A percentile compares a stretch with the other conserved stretches of the same genome.
phyloP scores from a whole-genome alignment of 2,888 invertebrate species.

The Panorpa germanica region DNA sequence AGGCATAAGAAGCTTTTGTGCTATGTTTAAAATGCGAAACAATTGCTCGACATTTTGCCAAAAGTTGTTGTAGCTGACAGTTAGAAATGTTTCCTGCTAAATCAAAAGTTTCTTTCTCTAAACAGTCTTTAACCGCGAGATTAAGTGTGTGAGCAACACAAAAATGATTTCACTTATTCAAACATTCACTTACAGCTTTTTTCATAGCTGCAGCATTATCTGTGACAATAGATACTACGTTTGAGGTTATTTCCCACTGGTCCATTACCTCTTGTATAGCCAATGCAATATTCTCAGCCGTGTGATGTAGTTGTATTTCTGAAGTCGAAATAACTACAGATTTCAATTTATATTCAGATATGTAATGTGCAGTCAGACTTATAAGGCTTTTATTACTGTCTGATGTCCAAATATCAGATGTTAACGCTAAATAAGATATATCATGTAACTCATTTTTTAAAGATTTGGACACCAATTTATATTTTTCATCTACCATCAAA shows the following conservation, averaged over 20 bases:
- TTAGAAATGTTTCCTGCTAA: slow-evolving; percentile 11
- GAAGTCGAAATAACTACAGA: slow-evolving; percentile 11
- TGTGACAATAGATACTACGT: slow-evolving; percentile 13
- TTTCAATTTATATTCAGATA: slow-evolving; percentile 7
- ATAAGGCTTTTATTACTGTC: too few species aligned
- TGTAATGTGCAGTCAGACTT: too few species aligned
- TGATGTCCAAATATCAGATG: too few species aligned
- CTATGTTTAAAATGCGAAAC: slow-evolving; percentile 15
- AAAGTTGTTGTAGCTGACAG: slow-evolving; percentile 11
- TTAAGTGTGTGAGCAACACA: slow-evolving; percentile 15
- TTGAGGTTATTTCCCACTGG: slow-evolving; percentile 4
- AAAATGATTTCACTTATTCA: slow-evolving; percentile 13
- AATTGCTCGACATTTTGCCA: slow-evolving; percentile 14
- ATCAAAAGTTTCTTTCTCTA: slow-evolving; percentile 12
- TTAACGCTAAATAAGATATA: too few species aligned
- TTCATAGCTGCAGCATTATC: slow-evolving; percentile 15
- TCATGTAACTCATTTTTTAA: too few species aligned
- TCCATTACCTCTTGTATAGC: slow-evolving; percentile 12
- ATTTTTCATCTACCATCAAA: too few species aligned
- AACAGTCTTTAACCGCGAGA: slow-evolving; percentile 14
- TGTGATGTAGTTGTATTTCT: slow-evolving; percentile 10
- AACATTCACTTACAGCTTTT: slow-evolving; percentile 13
- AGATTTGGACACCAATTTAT: too few species aligned
- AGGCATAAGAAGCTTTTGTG: slow-evolving; percentile 12
- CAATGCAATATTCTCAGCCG: slow-evolving; percentile 11